These are phyloP conservation scores for Cyclopterus lumpus DNA, from an alignment of 2,797 vertebrate species.

Conservation along the genomic window DNA sequence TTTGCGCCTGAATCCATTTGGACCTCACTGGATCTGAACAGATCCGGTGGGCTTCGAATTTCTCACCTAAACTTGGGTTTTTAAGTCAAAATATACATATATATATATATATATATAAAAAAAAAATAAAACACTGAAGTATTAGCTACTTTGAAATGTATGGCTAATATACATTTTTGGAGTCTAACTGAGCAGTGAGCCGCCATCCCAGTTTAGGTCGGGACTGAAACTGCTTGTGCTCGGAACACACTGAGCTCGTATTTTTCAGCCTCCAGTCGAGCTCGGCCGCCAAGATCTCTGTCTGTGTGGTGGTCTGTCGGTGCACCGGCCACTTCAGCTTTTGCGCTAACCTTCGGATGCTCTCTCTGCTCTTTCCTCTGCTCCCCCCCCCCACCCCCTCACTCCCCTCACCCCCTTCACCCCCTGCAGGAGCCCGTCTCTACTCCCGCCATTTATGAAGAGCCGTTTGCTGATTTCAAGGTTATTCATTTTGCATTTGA, in stretches of 20 bases:
- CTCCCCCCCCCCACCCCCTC: constrained; percentile 41
- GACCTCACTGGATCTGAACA: constrained; percentile 41
- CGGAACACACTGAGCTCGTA: constrained; percentile 17
- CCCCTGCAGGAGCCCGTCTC: constrained; percentile 84
- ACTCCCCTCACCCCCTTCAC: too few species aligned
- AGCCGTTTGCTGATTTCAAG: constrained; percentile 84
- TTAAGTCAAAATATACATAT: neutral
- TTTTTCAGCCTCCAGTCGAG: constrained; percentile 43
- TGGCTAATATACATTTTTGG: constrained; percentile 16
- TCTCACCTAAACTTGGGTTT: constrained; percentile 63
- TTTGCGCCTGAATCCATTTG: constrained; percentile 51
- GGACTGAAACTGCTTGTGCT: constrained; percentile 14
- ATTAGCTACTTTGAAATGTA: neutral
- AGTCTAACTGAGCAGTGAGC: neutral
- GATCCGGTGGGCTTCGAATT: constrained; percentile 43
- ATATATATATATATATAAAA: neutral
- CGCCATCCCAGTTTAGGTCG: constrained; percentile 60
- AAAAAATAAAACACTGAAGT: constrained; percentile 1
- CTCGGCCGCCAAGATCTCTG: too few species aligned
- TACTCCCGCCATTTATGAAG: constrained; percentile 83
- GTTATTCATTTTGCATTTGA: constrained; percentile 77
- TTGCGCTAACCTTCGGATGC: constrained; percentile 64
- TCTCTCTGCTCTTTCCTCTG: constrained; percentile 73
- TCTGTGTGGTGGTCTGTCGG: constrained; percentile 25
- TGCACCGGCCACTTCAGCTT: constrained; percentile 22